phyloP scores from a whole-genome alignment of 2,888 invertebrate species.

The Mantis religiosa region DNA sequence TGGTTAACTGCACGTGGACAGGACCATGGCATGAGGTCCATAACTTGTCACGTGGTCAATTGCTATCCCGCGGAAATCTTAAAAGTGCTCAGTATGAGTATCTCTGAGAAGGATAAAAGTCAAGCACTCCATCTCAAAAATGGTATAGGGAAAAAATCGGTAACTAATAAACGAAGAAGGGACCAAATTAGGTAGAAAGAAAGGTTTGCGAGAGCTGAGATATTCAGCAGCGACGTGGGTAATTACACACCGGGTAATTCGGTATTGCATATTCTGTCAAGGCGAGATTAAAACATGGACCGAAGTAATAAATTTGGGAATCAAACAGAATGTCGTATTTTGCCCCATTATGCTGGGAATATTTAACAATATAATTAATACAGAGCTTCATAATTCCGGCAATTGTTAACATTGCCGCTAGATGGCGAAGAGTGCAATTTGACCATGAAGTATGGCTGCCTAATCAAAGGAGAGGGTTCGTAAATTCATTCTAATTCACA shows the following conservation, averaged over 20 bases:
- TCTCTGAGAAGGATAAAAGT: neutral
- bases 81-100: neutral
- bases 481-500: conserved; percentile 11
- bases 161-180: neutral
- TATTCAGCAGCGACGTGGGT: too few species aligned
- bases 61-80: neutral
- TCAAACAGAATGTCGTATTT: neutral
- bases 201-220: too few species aligned
- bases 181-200: neutral
- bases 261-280: neutral
- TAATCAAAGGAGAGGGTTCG: conserved; percentile 22
- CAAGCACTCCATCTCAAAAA: too few species aligned
- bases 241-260: neutral
- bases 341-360: neutral
- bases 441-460: conserved; percentile 27
- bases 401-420: neutral
- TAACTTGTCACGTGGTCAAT: too few species aligned
- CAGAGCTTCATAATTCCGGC: neutral
- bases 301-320: neutral
- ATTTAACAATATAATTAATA: neutral
- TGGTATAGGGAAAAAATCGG: neutral
- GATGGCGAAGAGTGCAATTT: conserved; percentile 16
- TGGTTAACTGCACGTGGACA: too few species aligned
- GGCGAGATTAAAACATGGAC: neutral
- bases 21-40: neutral